phyloP scores from a whole-genome alignment of 2,888 invertebrate species.

The Eucera pruinosa region DNA sequence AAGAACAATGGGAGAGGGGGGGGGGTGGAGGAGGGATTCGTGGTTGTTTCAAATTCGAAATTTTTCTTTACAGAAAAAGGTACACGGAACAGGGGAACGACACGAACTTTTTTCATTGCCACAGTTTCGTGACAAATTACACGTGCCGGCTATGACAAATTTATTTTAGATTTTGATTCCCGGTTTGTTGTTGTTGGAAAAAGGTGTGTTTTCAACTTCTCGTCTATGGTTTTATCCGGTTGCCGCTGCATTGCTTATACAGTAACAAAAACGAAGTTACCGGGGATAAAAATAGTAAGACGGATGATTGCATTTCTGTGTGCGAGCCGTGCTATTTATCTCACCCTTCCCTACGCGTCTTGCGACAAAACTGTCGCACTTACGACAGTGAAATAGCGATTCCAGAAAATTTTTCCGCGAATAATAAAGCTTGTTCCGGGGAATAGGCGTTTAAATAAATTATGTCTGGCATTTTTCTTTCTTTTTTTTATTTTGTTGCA shows the following conservation, averaged over 20 bases:
- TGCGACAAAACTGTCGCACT: slow-evolving; percentile 28
- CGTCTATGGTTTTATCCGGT: slow-evolving; percentile 16
- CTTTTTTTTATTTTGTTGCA: no score
- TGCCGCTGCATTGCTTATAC: background rate
- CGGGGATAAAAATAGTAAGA: slow-evolving; percentile 42
- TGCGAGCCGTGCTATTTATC: slow-evolving; percentile 35
- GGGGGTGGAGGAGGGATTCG: no score
- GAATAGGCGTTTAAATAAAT: no score
- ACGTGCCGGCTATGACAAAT: no score
- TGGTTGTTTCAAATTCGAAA: no score
- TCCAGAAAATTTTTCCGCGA: slow-evolving; percentile 5
- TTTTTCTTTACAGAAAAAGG: background rate
- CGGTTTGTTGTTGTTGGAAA: background rate
- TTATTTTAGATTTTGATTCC: background rate
- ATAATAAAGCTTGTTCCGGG: slow-evolving; percentile 8
- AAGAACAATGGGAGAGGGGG: background rate
- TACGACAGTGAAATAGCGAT: slow-evolving; percentile 44
- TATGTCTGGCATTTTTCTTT: no score
- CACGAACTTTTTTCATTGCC: background rate
- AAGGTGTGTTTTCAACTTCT: background rate
- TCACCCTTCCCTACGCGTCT: background rate
- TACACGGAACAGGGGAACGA: no score
- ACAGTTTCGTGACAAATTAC: background rate
- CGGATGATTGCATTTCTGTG: slow-evolving; percentile 43
- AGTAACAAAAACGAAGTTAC: slow-evolving; percentile 28